Evolutionary conservation across 1,140 invertebrate species (phyloP).

Genomic region (Anastrepha ludens): DNA sequence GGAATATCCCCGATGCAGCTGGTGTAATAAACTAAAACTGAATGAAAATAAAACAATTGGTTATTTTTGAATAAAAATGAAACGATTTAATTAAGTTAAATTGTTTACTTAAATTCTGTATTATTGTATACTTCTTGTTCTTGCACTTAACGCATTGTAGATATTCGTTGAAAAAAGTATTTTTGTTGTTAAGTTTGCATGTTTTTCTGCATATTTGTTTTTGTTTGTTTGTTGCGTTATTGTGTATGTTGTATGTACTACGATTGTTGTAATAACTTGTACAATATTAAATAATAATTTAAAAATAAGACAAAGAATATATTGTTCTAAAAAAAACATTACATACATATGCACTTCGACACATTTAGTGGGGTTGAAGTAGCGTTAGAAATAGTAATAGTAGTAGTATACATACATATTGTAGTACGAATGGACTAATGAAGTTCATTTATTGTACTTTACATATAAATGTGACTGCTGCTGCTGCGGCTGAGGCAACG

Average conservation of each 20-base stretch:
- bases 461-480: neutral
- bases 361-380: neutral
- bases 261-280: slow-evolving; percentile 20
- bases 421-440: neutral
- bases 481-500: neutral
- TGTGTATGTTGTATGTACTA: neutral
- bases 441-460: neutral
- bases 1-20: too few species aligned
- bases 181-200: slow-evolving; percentile 5
- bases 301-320: slow-evolving; percentile 25
- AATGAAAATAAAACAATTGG: slow-evolving; percentile 33
- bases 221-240: slow-evolving; percentile 14
- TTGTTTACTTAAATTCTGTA: slow-evolving; percentile 49
- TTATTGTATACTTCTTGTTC: slow-evolving; percentile 49
- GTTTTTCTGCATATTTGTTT: neutral
- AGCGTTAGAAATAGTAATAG: neutral
- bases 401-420: neutral
- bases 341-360: neutral
- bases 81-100: slow-evolving; percentile 50
- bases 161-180: slow-evolving; percentile 51
- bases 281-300: slow-evolving; percentile 49
- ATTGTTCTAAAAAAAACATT: slow-evolving; percentile 23
- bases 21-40: neutral
- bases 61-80: slow-evolving; percentile 53
- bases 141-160: slow-evolving; percentile 31